Conservation (phyloP, 2,113 vertebrate species). For the Lota lota region DNA sequence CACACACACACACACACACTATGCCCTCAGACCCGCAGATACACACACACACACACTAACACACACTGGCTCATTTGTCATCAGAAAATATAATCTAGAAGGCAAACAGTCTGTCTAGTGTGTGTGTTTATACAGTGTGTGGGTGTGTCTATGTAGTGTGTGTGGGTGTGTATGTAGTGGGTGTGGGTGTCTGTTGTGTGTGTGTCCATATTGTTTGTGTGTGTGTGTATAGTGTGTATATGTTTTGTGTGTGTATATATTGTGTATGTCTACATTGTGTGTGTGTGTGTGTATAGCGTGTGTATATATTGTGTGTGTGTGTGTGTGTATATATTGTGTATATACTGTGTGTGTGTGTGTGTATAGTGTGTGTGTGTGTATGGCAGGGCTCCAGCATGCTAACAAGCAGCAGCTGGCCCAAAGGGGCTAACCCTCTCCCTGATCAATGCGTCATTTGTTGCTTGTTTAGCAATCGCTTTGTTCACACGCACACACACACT, state of each 20-base stretch:
- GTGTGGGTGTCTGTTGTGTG: not conserved
- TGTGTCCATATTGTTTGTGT: too few relatives aligned
- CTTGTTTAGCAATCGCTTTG: slow-evolving; percentile 59
- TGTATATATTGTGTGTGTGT: too few relatives aligned
- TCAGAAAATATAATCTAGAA: slow-evolving; percentile 64
- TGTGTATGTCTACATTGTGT: too few relatives aligned
- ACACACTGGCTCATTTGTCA: slow-evolving; percentile 47
- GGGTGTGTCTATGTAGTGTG: not conserved
- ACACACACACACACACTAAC: slow-evolving; percentile 4
- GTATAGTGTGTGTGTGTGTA: too few relatives aligned
- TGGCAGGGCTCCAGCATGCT: slow-evolving; percentile 44
- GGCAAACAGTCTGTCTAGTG: slow-evolving; percentile 53
- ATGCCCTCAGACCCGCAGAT: slow-evolving; percentile 2
- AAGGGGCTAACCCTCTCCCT: slow-evolving; percentile 57
- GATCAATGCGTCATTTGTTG: slow-evolving; percentile 69
- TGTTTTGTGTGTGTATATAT: too few relatives aligned
- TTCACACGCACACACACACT: slow-evolving; percentile 30
- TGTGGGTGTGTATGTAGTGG: slow-evolving; percentile 5
- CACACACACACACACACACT: not conserved
- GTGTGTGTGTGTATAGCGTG: too few relatives aligned
- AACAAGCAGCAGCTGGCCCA: slow-evolving; percentile 69
- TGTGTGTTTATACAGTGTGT: too few relatives aligned
- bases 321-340: too few relatives aligned
- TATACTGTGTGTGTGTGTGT: too few relatives aligned
- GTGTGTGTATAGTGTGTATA: too few relatives aligned